These are phyloP conservation scores for Tragelaphus buxtoni DNA, from an alignment of 2,113 vertebrate genomes.

Conservation along the genomic window DNA sequence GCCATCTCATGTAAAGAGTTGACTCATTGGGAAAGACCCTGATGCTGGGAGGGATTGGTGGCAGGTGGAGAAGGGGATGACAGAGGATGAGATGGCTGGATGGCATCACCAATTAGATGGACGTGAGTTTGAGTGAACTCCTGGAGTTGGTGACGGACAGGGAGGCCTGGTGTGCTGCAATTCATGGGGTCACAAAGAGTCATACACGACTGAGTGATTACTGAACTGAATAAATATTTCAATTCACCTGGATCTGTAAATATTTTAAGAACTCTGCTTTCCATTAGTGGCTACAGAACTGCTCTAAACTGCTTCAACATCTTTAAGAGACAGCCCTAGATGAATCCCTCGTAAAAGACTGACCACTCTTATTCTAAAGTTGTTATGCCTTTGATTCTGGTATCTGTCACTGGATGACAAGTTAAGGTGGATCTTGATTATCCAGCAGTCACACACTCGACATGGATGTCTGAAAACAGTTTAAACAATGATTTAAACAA, in stretches of 20 bases:
- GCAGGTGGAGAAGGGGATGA: too few species aligned
- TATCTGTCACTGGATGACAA: not conserved
- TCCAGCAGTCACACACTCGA: not conserved
- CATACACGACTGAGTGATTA: too few species aligned
- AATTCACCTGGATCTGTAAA: not conserved
- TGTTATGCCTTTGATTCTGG: not conserved
- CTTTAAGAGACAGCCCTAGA: not conserved
- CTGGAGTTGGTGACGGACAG: too few species aligned
- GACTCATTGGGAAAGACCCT: too few species aligned
- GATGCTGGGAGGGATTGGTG: too few species aligned
- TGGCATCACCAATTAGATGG: too few species aligned
- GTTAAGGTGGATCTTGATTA: not conserved
- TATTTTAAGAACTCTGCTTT: not conserved
- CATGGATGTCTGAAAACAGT: not conserved
- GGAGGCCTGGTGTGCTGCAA: too few species aligned
- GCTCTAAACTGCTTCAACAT: not conserved
- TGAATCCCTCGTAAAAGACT: not conserved
- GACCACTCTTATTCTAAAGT: not conserved
- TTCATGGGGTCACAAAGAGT: too few species aligned
- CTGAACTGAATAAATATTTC: not conserved
- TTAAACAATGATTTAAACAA: not conserved
- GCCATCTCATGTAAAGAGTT: too few species aligned
- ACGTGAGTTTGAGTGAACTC: too few species aligned
- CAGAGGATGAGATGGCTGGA: too few species aligned
- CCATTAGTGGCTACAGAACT: not conserved